Evolutionary conservation across 2,113 vertebrate genomes (phyloP).

Genomic region (Maccullochella peelii): DNA sequence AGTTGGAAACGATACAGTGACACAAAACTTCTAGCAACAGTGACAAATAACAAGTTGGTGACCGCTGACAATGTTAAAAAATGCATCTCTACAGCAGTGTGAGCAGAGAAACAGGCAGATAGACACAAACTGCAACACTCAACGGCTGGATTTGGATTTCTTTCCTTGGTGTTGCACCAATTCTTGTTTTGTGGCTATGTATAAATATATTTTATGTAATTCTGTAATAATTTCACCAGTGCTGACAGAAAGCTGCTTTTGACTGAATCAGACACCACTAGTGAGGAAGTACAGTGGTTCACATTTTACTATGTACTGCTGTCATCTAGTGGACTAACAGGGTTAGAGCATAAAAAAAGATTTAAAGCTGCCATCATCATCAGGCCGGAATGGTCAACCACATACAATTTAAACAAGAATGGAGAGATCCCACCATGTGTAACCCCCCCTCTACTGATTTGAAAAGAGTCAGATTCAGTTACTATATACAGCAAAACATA

Average conservation of each 20-base stretch:
- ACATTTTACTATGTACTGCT: not conserved
- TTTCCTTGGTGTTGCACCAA: not conserved
- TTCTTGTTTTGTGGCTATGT: not conserved
- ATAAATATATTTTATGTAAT: not conserved
- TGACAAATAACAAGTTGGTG: too few relatives aligned
- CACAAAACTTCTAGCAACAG: not conserved
- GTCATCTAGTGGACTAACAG: constrained; percentile 2
- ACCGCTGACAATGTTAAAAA: not conserved
- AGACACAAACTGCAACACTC: not conserved
- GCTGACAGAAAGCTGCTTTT: not conserved
- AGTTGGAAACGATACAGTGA: too few relatives aligned
- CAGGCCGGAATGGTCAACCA: not conserved
- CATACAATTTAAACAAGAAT: not conserved
- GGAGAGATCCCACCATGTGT: not conserved
- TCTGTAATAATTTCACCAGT: not conserved
- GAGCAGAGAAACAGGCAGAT: not conserved
- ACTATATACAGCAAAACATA: too few relatives aligned
- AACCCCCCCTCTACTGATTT: too few relatives aligned
- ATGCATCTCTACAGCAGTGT: not conserved
- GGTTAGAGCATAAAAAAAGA: not conserved
- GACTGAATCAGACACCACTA: not conserved
- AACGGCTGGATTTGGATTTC: not conserved
- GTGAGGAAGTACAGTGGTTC: not conserved
- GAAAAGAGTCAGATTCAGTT: too few relatives aligned
- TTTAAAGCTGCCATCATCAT: not conserved